These are phyloP conservation scores for Cerceris ruficornis DNA, from an alignment of 2,888 invertebrate genomes.

Conservation along the genomic window DNA sequence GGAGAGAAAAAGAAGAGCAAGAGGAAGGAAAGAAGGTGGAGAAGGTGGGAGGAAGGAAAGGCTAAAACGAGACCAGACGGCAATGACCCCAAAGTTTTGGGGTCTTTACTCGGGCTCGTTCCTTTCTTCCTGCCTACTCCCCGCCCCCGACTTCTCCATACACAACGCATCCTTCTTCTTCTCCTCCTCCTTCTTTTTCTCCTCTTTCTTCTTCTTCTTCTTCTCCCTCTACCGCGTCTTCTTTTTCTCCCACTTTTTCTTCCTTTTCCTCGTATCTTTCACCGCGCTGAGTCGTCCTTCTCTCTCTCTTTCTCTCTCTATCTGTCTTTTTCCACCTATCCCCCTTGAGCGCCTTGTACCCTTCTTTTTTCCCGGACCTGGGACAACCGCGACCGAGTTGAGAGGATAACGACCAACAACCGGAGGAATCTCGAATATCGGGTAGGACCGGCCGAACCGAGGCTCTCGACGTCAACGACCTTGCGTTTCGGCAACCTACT, in stretches of 20 bases:
- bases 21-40: constrained; percentile 50
- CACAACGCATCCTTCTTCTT: constrained; percentile 45
- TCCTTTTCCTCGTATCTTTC: constrained; percentile 11
- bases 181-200: background rate
- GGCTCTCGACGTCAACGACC: constrained; percentile 39
- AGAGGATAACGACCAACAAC: constrained; percentile 42
- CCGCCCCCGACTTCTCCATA: constrained; percentile 42
- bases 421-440: constrained; percentile 46
- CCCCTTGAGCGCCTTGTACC: constrained; percentile 21
- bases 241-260: constrained; percentile 22
- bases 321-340: constrained; percentile 34
- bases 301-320: constrained; percentile 30
- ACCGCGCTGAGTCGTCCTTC: constrained; percentile 27
- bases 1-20: constrained; percentile 53
- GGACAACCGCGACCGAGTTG: constrained; percentile 75
- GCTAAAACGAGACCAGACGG: constrained; percentile 71
- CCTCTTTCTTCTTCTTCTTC: constrained; percentile 28
- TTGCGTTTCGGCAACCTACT: constrained; percentile 20
- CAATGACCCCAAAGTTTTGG: constrained; percentile 78
- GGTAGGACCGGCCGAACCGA: constrained; percentile 17
- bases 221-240: background rate
- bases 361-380: constrained; percentile 76
- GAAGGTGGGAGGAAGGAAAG: constrained; percentile 59
- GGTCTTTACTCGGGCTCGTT: constrained; percentile 57
- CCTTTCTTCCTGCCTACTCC: constrained; percentile 55